A percentile compares a stretch with the other conserved stretches of the same genome.
Conservation (phyloP, 2,113 vertebrate genomes). For the Pteropus alecto region DNA sequence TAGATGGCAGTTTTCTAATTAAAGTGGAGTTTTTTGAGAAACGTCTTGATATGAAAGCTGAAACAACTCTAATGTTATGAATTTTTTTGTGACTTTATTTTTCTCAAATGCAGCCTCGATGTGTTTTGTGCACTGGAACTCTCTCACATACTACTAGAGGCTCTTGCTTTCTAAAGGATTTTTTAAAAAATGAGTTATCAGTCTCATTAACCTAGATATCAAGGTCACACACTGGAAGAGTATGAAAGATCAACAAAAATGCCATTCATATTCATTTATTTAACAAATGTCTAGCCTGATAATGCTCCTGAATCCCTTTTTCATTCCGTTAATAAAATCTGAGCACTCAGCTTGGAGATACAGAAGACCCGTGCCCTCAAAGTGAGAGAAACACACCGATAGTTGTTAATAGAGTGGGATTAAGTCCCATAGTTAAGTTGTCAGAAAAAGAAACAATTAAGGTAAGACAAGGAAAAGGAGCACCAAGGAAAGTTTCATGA, state of each 20-base stretch:
- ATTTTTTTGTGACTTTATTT: neutral
- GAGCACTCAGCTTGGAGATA: neutral
- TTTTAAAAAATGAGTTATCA: neutral
- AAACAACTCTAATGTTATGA: neutral
- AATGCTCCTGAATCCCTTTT: neutral
- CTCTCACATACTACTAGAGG: neutral
- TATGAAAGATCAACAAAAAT: constrained; percentile 34
- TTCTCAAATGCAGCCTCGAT: neutral
- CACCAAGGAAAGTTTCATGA: neutral
- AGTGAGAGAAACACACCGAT: neutral
- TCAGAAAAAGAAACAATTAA: constrained; percentile 35
- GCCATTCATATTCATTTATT: neutral
- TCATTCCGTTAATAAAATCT: constrained; percentile 40
- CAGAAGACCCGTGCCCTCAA: neutral
- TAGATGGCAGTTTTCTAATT: neutral
- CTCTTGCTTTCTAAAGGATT: neutral
- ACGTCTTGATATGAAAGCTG: neutral
- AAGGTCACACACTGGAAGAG: neutral
- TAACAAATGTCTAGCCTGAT: constrained; percentile 10
- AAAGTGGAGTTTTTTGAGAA: neutral
- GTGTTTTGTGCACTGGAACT: neutral
- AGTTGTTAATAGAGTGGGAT: neutral
- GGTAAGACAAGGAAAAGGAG: neutral
- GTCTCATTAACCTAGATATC: constrained; percentile 18
- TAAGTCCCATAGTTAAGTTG: neutral